phyloP scores from a whole-genome alignment of 2,113 vertebrate species.

The Amphilophus citrinellus region DNA sequence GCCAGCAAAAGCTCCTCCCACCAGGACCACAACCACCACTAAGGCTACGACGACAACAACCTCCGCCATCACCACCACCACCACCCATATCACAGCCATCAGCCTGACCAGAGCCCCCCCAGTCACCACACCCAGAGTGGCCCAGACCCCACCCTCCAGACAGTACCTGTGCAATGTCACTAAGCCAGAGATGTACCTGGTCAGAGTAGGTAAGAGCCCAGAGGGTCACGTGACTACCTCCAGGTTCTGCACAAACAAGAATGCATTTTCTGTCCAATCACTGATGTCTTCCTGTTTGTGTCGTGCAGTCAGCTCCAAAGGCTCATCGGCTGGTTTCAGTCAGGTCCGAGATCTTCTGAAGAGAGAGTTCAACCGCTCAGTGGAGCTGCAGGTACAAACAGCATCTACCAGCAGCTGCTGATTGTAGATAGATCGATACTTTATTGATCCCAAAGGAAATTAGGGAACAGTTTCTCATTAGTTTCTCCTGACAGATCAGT shows the following conservation, averaged over 20 bases:
- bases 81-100: conserved; percentile 62
- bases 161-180: conserved; percentile 81
- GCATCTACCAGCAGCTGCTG: neutral
- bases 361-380: conserved; percentile 81
- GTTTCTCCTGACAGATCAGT: neutral
- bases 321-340: conserved; percentile 72
- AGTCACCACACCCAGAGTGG: conserved; percentile 70
- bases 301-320: conserved; percentile 77
- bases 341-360: conserved; percentile 80
- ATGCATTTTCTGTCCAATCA: neutral
- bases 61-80: conserved; percentile 46
- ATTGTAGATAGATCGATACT: no score
- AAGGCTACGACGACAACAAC: conserved; percentile 11
- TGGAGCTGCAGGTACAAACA: conserved; percentile 81
- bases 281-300: conserved; percentile 2
- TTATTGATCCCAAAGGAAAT: no score
- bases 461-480: no score
- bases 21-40: conserved; percentile 20
- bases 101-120: conserved; percentile 71
- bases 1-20: conserved; percentile 23
- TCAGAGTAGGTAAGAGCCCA: conserved; percentile 79
- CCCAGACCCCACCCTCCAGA: conserved; percentile 61
- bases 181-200: conserved; percentile 82
- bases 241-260: neutral
- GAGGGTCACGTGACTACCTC: neutral